Evolutionary conservation across 92 coral and sea anemone genomes (phyloP).

Genomic region (Zoanthus solanderi): DNA sequence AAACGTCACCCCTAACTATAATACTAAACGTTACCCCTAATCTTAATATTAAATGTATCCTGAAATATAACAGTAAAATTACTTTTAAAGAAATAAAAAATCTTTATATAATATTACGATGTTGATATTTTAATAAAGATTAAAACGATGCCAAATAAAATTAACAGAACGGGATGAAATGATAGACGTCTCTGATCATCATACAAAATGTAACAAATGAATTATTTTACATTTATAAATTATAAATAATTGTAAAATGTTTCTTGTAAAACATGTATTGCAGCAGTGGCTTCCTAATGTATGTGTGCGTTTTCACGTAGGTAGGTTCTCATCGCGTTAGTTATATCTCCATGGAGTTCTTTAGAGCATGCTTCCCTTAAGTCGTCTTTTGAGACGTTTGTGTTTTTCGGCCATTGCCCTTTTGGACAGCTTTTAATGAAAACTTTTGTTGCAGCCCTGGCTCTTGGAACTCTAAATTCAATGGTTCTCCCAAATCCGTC

Average conservation of each 20-base stretch:
- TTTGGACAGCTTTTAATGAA: conserved; percentile 20
- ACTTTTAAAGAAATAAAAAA: too few relatives aligned
- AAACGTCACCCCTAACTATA: not conserved
- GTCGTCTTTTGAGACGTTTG: not conserved
- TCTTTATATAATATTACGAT: not conserved
- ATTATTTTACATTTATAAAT: not conserved
- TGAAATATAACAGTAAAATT: too few relatives aligned
- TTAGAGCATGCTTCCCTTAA: not conserved
- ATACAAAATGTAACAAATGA: not conserved
- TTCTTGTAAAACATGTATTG: not conserved
- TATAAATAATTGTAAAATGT: not conserved
- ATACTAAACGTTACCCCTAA: not conserved
- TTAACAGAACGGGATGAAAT: not conserved
- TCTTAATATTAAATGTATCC: not conserved
- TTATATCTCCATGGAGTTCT: conserved; percentile 10
- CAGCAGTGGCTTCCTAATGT: not conserved
- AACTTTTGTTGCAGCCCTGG: not conserved
- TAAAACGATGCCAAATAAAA: not conserved
- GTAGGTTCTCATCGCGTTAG: not conserved
- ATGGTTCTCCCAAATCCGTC: conserved; percentile 6
- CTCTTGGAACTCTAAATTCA: conserved; percentile 19
- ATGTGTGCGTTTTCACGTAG: not conserved
- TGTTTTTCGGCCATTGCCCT: conserved; percentile 4
- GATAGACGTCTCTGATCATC: not conserved
- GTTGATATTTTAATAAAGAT: not conserved